Base-by-base conservation (phyloP, 2,797 vertebrate species). In the Aselliscus stoliczkanus region DNA sequence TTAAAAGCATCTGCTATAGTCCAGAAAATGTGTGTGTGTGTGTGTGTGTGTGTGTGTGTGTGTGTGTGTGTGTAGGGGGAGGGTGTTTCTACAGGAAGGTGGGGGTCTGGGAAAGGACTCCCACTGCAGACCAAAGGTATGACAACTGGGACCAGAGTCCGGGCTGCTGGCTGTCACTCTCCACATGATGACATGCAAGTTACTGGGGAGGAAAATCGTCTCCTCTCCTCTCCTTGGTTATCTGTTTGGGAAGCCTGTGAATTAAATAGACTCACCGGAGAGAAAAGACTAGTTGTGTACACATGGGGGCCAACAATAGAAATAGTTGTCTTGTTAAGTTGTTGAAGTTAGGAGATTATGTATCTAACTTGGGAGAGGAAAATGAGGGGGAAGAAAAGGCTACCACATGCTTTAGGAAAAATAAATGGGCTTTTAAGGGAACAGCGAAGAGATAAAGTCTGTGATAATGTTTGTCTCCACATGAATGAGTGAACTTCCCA, bases 151-250 rank as follows among this genome's bases (percentile, higher is more conserved):
- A 29, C 29, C 6, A 3, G 52, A 42, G 64, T 37, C 50, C 73
- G 52, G n/a, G 58, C 31, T 9, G 12, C 52, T 11, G 25, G 17
- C 44, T 47, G 29, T 54, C 73, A 56, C 47, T 39, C 2, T 84
- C 42, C 60, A 6, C 2, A 0, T 44, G 1, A 5, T 4, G 18
- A 65, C 39, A 29, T 4, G 42, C 25, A 34, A 17, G 25, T 4
- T 4, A 15, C 0, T 47, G 10, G 67, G 11, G n/a, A 75, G 47
- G 60, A 31, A 75, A 82, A 39, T 54, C 11, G 44, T 80, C 10
- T 39, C 25, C 58, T 82, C 18, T 64, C 34, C 17, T 13, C 54
- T 64, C 42, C 75, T 75, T 15, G 20, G 25, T 47, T 65, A n/a
- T n/a, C 25, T n/a, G 6, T 12, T 1, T 1, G 69, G 67, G 86